These are phyloP conservation scores for Oreohelix idahoensis DNA, from an alignment of 1,140 invertebrate species.

Conservation along the genomic window DNA sequence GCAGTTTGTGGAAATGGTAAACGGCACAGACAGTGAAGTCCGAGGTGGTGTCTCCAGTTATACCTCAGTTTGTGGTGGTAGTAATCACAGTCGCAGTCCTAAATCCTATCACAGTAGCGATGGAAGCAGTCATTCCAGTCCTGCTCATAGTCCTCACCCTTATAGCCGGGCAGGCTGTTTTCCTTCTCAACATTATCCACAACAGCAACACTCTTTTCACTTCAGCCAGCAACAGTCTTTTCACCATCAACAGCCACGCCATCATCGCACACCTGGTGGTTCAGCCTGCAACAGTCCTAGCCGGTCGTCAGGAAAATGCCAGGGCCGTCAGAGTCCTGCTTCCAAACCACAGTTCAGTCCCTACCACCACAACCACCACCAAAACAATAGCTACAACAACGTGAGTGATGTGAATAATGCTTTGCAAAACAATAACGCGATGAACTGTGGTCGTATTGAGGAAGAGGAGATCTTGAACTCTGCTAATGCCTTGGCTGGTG, in stretches of 20 bases:
- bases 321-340: conserved; percentile 27
- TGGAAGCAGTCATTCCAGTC: conserved; percentile 60
- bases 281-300: conserved; percentile 69
- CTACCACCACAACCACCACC: conserved; percentile 18
- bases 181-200: conserved; percentile 38
- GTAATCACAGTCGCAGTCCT: conserved; percentile 49
- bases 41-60: conserved; percentile 63
- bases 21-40: conserved; percentile 74
- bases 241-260: conserved; percentile 37
- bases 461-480: conserved; percentile 76
- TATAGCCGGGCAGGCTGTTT: conserved; percentile 52
- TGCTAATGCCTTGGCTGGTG: conserved; percentile 76
- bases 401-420: conserved; percentile 38
- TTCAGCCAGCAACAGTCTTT: conserved; percentile 4
- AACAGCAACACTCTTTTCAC: conserved; percentile 36
- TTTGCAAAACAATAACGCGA: conserved; percentile 1
- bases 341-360: neutral
- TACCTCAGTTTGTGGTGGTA: conserved; percentile 53
- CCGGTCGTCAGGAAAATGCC: conserved; percentile 25
- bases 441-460: conserved; percentile 5
- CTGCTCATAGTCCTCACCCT: conserved; percentile 51
- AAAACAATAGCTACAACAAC: conserved; percentile 36
- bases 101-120: conserved; percentile 51
- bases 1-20: conserved; percentile 93
- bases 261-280: conserved; percentile 43